Percentiles rank a stretch among this genome's conserved stretches.
phyloP scores from a whole-genome alignment of 2,113 vertebrate species.

The Trematomus loennbergii region DNA sequence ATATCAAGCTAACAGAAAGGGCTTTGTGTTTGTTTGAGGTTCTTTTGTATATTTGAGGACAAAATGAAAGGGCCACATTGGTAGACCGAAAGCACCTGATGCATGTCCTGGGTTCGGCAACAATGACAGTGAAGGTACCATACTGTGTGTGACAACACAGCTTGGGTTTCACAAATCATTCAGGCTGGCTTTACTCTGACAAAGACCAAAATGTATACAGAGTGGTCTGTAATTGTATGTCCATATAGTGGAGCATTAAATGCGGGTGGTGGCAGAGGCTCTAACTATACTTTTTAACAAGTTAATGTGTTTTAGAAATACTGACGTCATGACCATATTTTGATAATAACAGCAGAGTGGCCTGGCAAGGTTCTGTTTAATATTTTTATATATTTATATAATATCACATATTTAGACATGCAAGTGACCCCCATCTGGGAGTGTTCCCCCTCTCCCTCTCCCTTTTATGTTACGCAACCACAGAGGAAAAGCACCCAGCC shows the following conservation, averaged over 20 bases:
- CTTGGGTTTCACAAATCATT: conserved; percentile 28
- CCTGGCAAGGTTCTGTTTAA: conserved; percentile 6
- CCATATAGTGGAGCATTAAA: conserved; percentile 1
- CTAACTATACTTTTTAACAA: no score
- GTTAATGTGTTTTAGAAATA: neutral
- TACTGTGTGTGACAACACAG: conserved; percentile 22
- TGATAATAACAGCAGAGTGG: neutral
- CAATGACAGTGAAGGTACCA: conserved; percentile 37
- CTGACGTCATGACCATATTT: no score
- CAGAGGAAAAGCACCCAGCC: conserved; percentile 48
- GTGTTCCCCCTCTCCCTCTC: conserved; percentile 12
- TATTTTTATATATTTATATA: neutral
- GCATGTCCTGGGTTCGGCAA: conserved; percentile 46
- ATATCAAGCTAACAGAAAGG: conserved; percentile 8
- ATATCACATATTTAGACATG: conserved; percentile 24
- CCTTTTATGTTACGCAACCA: conserved; percentile 60
- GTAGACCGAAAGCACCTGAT: conserved; percentile 35
- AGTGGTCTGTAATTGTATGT: neutral
- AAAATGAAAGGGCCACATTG: conserved; percentile 40
- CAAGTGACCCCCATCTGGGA: conserved; percentile 24
- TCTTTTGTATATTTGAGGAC: conserved; percentile 46
- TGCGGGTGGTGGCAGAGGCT: conserved; percentile 1
- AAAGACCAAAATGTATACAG: neutral
- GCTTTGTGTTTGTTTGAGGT: conserved; percentile 53
- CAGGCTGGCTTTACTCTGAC: conserved; percentile 13